Percentiles rank a stretch among this genome's conserved stretches.
These are phyloP conservation scores for Yponomeuta plumbellus DNA, from an alignment of 2,888 invertebrate genomes.

Conservation along the genomic window DNA sequence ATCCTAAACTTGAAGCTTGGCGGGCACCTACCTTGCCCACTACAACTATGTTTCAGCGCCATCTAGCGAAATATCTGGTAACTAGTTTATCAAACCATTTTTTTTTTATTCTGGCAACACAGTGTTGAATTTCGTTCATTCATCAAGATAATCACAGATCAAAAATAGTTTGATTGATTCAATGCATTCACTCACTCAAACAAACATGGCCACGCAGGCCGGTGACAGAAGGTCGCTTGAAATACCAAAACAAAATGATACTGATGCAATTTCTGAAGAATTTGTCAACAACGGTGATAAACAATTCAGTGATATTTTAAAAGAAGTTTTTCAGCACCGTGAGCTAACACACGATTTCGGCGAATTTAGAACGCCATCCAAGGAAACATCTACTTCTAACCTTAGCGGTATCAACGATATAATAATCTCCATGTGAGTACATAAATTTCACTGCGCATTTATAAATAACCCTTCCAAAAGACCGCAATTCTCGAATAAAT, in stretches of 20 bases:
- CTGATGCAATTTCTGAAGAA: not conserved
- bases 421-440: not conserved
- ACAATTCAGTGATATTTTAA: not conserved
- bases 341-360: not conserved
- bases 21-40: constrained; percentile 39
- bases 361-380: not conserved
- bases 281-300: not conserved
- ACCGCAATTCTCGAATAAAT: not conserved
- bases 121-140: not conserved
- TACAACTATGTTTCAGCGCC: constrained; percentile 37
- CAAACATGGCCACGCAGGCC: constrained; percentile 66
- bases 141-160: not conserved
- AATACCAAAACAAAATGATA: constrained; percentile 34
- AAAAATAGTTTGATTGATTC: too few species aligned
- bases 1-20: constrained; percentile 39
- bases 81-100: not conserved
- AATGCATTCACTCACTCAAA: constrained; percentile 26
- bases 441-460: not conserved
- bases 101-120: not conserved
- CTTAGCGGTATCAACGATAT: not conserved
- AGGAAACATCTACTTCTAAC: not conserved
- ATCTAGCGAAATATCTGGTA: constrained; percentile 34
- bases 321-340: not conserved
- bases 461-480: not conserved
- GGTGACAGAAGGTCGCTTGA: constrained; percentile 43